phyloP scores from a whole-genome alignment of 2,888 invertebrate genomes.

The Trisateles emortualis region DNA sequence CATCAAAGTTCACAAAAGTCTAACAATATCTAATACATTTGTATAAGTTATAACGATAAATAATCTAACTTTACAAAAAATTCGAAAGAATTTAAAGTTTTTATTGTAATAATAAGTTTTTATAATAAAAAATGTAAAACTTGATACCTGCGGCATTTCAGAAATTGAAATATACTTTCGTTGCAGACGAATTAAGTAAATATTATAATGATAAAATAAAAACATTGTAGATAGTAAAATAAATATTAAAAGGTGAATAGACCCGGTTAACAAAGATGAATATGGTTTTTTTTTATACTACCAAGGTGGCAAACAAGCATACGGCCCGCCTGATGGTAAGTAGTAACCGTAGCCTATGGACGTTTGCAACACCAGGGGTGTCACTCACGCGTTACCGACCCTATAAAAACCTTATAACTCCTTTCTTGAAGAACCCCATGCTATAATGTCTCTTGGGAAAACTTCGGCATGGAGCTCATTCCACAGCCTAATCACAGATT shows the following conservation, averaged over 20 bases:
- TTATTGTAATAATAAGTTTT: constrained; percentile 10
- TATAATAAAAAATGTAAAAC: background rate
- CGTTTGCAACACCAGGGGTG: too few species aligned
- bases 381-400: too few species aligned
- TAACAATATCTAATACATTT: background rate
- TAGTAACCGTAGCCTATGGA: too few species aligned
- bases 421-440: too few species aligned
- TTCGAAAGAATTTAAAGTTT: constrained; percentile 2
- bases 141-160: constrained; percentile 1
- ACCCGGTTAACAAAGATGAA: background rate
- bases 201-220: constrained; percentile 12
- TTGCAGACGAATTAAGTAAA: constrained; percentile 8
- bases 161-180: constrained; percentile 19
- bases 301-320: too few species aligned
- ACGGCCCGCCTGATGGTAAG: too few species aligned
- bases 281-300: background rate
- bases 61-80: constrained; percentile 20
- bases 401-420: too few species aligned
- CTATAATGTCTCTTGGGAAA: too few species aligned
- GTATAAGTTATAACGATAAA: background rate
- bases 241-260: constrained; percentile 13
- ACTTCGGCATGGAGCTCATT: too few species aligned
- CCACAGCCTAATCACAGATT: too few species aligned
- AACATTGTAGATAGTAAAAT: constrained; percentile 10
- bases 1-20: background rate